phyloP scores from a whole-genome alignment of 2,888 invertebrate genomes.

The Drosophila birchii region DNA sequence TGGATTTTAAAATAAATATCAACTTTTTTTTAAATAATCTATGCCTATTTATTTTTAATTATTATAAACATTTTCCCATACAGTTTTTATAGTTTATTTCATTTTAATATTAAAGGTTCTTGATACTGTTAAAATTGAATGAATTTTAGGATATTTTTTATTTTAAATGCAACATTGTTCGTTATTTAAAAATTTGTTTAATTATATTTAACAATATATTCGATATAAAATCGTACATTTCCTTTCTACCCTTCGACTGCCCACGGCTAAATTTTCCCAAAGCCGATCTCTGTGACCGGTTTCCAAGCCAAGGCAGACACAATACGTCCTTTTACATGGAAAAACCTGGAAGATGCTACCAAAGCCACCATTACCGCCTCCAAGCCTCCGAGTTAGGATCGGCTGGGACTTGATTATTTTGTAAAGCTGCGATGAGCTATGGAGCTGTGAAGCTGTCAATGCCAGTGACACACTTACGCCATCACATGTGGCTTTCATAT shows the following conservation, averaged over 20 bases:
- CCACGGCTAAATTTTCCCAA: not conserved
- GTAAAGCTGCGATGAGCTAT: not conserved
- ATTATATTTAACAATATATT: too few relatives aligned
- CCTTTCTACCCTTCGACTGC: not conserved
- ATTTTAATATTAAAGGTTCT: too few relatives aligned
- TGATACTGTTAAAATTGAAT: too few relatives aligned
- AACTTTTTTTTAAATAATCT: too few relatives aligned
- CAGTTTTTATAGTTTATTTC: too few relatives aligned
- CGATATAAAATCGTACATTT: too few relatives aligned
- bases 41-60: too few relatives aligned
- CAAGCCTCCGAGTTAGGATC: not conserved
- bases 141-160: too few relatives aligned
- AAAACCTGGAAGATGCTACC: not conserved
- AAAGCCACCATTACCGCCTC: conserved; percentile 14
- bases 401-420: not conserved
- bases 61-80: too few relatives aligned
- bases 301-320: not conserved
- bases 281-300: not conserved
- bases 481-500: conserved; percentile 25
- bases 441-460: conserved; percentile 28
- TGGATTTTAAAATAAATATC: too few relatives aligned
- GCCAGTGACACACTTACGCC: conserved; percentile 49
- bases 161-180: too few relatives aligned
- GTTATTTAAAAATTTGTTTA: too few relatives aligned
- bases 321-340: conserved; percentile 33